phyloP scores from a whole-genome alignment of 1,140 invertebrate genomes.

The Drosophila tropicalis region DNA sequence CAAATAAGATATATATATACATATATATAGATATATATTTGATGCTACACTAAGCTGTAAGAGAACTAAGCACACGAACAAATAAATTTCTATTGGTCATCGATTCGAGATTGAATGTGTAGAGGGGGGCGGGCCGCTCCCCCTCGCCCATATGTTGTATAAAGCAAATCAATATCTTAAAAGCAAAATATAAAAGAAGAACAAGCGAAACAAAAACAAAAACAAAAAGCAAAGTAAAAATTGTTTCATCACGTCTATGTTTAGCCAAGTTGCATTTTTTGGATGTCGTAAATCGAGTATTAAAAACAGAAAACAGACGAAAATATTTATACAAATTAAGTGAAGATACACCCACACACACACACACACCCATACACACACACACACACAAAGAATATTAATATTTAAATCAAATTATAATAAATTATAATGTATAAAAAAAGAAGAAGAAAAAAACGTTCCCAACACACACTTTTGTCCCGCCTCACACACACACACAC shows the following conservation, averaged over 20 bases:
- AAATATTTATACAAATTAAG: slow-evolving; percentile 55
- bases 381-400: background rate
- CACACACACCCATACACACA: background rate
- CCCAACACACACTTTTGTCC: slow-evolving; percentile 13
- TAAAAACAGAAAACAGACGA: slow-evolving; percentile 24
- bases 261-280: slow-evolving; percentile 12
- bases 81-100: background rate
- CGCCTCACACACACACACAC: background rate
- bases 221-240: background rate
- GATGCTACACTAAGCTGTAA: slow-evolving; percentile 2
- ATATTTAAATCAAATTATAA: slow-evolving; percentile 9
- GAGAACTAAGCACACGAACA: slow-evolving; percentile 12
- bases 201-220: background rate
- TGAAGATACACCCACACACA: slow-evolving; percentile 13
- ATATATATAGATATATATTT: slow-evolving; percentile 2
- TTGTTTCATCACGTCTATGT: slow-evolving; percentile 14
- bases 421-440: slow-evolving; percentile 62
- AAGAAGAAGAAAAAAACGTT: slow-evolving; percentile 34
- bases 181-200: background rate
- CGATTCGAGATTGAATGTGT: background rate
- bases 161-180: slow-evolving; percentile 12
- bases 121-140: background rate
- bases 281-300: slow-evolving; percentile 21
- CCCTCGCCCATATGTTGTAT: slow-evolving; percentile 11
- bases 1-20: background rate